Percentiles rank a stretch among this genome's conserved stretches.
Evolutionary conservation across 2,888 invertebrate genomes (phyloP).

Genomic region (Smittia aterrima): DNA sequence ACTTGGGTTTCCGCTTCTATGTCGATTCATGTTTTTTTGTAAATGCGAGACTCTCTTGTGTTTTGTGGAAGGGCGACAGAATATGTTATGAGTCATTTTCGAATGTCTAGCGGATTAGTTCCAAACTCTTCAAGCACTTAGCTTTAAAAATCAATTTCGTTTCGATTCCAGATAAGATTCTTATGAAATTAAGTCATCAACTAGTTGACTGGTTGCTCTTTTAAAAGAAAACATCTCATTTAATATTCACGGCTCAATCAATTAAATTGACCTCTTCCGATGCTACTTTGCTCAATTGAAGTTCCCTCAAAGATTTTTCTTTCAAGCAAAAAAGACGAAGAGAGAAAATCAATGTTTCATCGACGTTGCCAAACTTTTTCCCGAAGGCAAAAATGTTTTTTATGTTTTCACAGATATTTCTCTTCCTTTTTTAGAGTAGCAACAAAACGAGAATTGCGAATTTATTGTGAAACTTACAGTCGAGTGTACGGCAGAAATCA

Average conservation of each 20-base stretch:
- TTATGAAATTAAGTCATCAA: background rate
- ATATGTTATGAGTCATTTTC: too few relatives aligned
- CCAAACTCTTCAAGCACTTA: too few relatives aligned
- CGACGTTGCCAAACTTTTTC: background rate
- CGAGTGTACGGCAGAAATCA: too few relatives aligned
- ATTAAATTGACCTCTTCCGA: constrained; percentile 29
- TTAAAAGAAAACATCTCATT: background rate
- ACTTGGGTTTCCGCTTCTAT: background rate
- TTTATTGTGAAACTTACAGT: too few relatives aligned
- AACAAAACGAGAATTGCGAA: too few relatives aligned
- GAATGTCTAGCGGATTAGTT: too few relatives aligned
- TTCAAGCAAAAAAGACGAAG: background rate
- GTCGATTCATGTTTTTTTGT: background rate
- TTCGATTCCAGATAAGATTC: background rate
- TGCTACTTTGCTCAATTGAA: constrained; percentile 16
- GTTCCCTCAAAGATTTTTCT: background rate
- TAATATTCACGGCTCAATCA: background rate
- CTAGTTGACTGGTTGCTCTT: background rate
- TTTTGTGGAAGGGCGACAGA: too few relatives aligned
- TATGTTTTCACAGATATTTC: background rate
- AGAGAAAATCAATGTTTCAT: background rate
- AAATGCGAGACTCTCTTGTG: too few relatives aligned
- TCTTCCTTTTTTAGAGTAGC: background rate
- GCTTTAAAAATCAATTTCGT: too few relatives aligned
- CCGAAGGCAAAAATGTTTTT: background rate